Conservation (phyloP, 2,888 invertebrate genomes). For the Thera britannica region DNA sequence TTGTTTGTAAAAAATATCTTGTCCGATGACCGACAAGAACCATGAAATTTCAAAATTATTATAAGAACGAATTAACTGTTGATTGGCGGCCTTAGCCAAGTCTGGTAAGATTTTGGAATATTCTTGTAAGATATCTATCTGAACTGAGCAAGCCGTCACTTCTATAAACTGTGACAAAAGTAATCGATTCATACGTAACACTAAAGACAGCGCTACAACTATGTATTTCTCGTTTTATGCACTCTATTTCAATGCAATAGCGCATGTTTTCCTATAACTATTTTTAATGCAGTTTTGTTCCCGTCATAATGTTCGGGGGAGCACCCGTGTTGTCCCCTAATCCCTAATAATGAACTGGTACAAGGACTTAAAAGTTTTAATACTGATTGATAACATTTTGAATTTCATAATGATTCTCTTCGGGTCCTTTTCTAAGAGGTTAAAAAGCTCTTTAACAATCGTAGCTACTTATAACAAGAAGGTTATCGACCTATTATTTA, state of each 20-base stretch:
- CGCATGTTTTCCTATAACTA: conserved; percentile 28
- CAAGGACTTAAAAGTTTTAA: conserved; percentile 60
- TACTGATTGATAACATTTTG: conserved; percentile 47
- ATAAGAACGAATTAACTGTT: too few relatives aligned
- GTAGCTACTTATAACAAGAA: too few relatives aligned
- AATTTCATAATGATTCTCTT: conserved; percentile 8
- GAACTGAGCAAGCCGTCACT: background rate
- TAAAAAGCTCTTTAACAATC: too few relatives aligned
- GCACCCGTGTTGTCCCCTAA: conserved; percentile 51
- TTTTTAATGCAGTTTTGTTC: background rate
- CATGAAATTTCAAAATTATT: too few relatives aligned
- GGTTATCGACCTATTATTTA: too few relatives aligned
- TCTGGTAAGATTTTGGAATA: too few relatives aligned
- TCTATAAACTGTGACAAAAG: conserved; percentile 50
- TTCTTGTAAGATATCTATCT: too few relatives aligned
- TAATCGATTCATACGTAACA: conserved; percentile 77
- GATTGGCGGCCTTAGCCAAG: too few relatives aligned
- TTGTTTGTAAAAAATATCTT: too few relatives aligned
- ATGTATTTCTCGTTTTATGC: conserved; percentile 19
- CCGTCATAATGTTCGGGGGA: conserved; percentile 35
- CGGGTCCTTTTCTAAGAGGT: too few relatives aligned
- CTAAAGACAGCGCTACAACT: conserved; percentile 69
- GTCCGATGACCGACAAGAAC: too few relatives aligned
- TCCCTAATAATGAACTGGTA: conserved; percentile 64
- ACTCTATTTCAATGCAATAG: conserved; percentile 25